A percentile compares a stretch with the other conserved stretches of the same genome.
Conservation (phyloP, 2,797 vertebrate species). For the Aselliscus stoliczkanus region DNA sequence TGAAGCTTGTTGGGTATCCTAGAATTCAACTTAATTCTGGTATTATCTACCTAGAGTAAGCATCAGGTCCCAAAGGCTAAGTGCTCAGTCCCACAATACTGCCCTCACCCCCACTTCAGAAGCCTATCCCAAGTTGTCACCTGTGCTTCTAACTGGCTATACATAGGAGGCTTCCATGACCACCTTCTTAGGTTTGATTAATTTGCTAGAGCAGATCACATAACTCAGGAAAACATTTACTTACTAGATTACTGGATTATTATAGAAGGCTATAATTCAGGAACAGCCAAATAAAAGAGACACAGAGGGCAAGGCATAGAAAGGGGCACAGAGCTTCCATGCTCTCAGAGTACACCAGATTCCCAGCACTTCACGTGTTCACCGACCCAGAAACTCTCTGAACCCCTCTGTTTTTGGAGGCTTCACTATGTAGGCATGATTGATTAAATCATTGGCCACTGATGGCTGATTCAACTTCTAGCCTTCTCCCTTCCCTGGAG, state of each 20-base stretch:
- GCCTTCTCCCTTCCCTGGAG: background rate
- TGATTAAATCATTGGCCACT: background rate
- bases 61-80: background rate
- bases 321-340: background rate
- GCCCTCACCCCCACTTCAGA: background rate
- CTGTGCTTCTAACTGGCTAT: background rate
- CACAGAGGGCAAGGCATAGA: background rate
- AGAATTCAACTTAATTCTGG: background rate
- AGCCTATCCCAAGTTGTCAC: background rate
- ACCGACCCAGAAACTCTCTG: background rate
- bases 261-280: background rate
- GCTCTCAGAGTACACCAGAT: background rate
- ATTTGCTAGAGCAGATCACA: background rate
- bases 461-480: background rate
- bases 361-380: background rate
- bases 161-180: background rate
- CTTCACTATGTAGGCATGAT: background rate
- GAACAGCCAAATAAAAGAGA: background rate
- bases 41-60: background rate
- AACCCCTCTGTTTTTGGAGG: background rate
- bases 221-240: background rate
- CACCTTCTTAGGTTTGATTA: background rate
- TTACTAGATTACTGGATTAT: background rate
- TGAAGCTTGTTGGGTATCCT: background rate
- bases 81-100: background rate